Evolutionary conservation across 2,797 vertebrate genomes (phyloP).

Genomic region (Tapirus indicus): DNA sequence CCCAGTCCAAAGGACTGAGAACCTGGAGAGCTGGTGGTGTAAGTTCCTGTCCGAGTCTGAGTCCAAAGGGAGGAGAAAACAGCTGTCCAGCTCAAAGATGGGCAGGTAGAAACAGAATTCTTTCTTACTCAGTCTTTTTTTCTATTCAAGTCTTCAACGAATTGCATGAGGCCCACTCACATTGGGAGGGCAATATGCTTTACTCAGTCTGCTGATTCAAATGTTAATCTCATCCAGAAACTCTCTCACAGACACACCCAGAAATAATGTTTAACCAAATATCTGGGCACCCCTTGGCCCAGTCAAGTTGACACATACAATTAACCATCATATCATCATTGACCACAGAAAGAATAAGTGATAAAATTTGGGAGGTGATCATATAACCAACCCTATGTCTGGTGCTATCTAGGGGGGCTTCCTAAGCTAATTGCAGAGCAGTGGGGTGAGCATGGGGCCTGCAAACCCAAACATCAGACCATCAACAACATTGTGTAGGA

Average conservation of each 20-base stretch:
- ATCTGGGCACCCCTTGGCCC: not conserved
- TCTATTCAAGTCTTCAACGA: not conserved
- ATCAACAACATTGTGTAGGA: not conserved
- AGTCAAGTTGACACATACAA: not conserved
- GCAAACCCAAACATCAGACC: not conserved
- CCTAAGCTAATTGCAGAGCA: not conserved
- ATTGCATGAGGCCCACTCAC: not conserved
- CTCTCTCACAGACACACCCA: not conserved
- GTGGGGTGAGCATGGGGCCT: not conserved
- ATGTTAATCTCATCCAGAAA: not conserved
- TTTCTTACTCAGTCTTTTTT: not conserved
- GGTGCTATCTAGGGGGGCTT: not conserved
- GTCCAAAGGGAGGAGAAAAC: not conserved
- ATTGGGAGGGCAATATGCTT: not conserved
- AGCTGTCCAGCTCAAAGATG: not conserved
- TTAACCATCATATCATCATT: not conserved
- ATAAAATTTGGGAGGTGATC: not conserved
- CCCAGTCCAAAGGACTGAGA: no score
- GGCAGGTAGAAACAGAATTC: not conserved
- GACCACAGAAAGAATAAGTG: not conserved
- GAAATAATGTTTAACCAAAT: not conserved
- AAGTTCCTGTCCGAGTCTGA: not conserved
- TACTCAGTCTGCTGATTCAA: no score
- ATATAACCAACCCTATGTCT: not conserved
- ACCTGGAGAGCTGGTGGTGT: no score